Percentiles rank a stretch among this genome's conserved stretches.
Evolutionary conservation across 1,140 invertebrate genomes (phyloP).

Genomic region (Drosophila micromelanica): DNA sequence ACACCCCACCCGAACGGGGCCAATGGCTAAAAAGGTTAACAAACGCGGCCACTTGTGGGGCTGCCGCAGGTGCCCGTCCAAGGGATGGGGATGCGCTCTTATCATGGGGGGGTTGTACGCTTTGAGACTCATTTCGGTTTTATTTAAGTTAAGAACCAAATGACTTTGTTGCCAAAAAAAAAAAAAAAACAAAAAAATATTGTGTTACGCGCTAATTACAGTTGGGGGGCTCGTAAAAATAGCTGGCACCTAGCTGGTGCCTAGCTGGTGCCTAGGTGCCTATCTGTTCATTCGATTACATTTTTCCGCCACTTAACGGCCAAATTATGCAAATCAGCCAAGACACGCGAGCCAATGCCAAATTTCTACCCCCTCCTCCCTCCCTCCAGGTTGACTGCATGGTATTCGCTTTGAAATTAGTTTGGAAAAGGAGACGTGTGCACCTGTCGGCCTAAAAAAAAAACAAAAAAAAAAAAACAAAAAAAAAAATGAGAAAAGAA

Average conservation of each 20-base stretch:
- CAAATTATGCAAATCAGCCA: constrained; percentile 69
- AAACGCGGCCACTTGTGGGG: constrained; percentile 21
- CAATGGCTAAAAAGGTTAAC: constrained; percentile 33
- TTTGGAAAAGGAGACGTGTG: constrained; percentile 61
- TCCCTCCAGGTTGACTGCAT: constrained; percentile 36
- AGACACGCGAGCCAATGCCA: constrained; percentile 30
- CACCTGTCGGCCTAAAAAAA: constrained; percentile 52
- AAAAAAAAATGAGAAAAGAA: not conserved
- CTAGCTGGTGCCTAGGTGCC: not conserved
- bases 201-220: constrained; percentile 46
- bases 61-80: not conserved
- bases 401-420: constrained; percentile 72
- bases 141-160: not conserved
- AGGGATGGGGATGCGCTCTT: no score
- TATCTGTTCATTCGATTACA: constrained; percentile 75
- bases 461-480: constrained; percentile 1
- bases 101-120: not conserved
- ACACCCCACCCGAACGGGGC: constrained; percentile 30
- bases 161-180: constrained; percentile 31
- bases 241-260: constrained; percentile 27
- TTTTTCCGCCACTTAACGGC: constrained; percentile 72
- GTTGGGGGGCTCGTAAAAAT: constrained; percentile 37
- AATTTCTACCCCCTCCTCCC: not conserved
- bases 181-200: no score
- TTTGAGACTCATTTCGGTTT: constrained; percentile 21